Evolutionary conservation across 2,888 invertebrate genomes (phyloP).

Genomic region (Lydus trimaculatus): DNA sequence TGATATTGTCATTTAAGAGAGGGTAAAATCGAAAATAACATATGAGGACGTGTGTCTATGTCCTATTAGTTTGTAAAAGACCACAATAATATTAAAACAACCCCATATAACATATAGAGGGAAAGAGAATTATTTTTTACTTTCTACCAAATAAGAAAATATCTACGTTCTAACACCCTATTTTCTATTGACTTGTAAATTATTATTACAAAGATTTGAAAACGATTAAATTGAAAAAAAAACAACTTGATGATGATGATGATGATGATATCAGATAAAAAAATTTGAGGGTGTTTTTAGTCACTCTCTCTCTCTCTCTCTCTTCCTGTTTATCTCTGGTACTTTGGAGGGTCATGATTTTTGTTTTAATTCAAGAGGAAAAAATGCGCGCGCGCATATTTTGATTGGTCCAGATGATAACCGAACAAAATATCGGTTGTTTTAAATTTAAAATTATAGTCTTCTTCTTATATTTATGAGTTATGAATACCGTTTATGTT

Average conservation of each 20-base stretch:
- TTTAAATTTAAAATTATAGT: constrained; percentile 52
- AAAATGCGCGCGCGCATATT: constrained; percentile 42
- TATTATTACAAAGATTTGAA: constrained; percentile 6
- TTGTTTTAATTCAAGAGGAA: constrained; percentile 44
- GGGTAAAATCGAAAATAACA: constrained; percentile 43
- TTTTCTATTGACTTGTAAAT: constrained; percentile 7
- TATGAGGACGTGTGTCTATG: constrained; percentile 44
- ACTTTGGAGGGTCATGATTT: constrained; percentile 39
- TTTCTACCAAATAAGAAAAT: background rate
- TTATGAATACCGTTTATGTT: constrained; percentile 48
- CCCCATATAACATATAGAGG: constrained; percentile 7
- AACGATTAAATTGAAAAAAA: constrained; percentile 38
- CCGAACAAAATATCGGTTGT: constrained; percentile 38
- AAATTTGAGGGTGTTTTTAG: constrained; percentile 19
- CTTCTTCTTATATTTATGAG: constrained; percentile 47
- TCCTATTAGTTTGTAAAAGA: constrained; percentile 42
- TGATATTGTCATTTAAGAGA: constrained; percentile 39
- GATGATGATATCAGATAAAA: constrained; percentile 33
- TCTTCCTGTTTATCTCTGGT: too few species aligned
- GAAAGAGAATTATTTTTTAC: background rate
- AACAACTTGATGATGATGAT: constrained; percentile 42
- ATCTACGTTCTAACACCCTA: background rate
- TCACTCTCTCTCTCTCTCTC: too few species aligned
- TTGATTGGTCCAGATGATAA: constrained; percentile 46
- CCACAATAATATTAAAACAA: constrained; percentile 17